Base-by-base conservation (phyloP, 92 coral and sea anemone species). In the Pocillopora grandis region DNA sequence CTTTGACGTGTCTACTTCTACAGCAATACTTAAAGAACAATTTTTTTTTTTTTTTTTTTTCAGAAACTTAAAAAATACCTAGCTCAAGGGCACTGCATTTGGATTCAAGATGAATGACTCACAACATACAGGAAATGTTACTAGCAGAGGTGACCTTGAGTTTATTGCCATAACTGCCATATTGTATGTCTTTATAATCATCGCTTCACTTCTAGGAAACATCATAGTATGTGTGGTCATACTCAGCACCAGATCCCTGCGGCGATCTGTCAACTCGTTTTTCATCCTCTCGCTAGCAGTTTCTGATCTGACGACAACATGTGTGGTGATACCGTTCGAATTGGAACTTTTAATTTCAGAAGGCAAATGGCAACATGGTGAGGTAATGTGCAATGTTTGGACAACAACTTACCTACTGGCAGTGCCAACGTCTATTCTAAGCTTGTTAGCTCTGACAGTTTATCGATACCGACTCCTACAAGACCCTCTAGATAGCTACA, bases 211-310 rank as follows among this genome's bases (percentile, higher is more conserved):
- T 62, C 75, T 86, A 36, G 98, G 95, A 61, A 92, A 89, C 85
- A 63, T 90, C 10, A 20, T 88, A 62, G 90, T 93, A 5, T 86
- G 92, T 52, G 33, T 88, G 35, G 92, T 92, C 60, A 90, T 92
- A 75, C 56, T 87, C 58, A 9, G 72, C 66, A 91, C 89, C 88
- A 89, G 80, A 36, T 77, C 74, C 16, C 86, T 94, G 23, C 87
- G 91, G 21, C 85, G 88, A 37, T 92, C 94, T 12, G 58, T 90
- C 37, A 82, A 89, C n/a, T 66, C 85, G 7, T 92, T 88, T 75
- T 94, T 90, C 75, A 86, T 94, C 10, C 84, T 94, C n/a, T 90
- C 94, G 16, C 88, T 94, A 16, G 92, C 98, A 16, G 59, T 94
- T 21, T 92, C 98, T 27, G 98, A 92, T 77, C 72, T 94, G 64